These are phyloP conservation scores for Chaetodon auriga DNA, from an alignment of 2,113 vertebrate genomes.

Conservation along the genomic window DNA sequence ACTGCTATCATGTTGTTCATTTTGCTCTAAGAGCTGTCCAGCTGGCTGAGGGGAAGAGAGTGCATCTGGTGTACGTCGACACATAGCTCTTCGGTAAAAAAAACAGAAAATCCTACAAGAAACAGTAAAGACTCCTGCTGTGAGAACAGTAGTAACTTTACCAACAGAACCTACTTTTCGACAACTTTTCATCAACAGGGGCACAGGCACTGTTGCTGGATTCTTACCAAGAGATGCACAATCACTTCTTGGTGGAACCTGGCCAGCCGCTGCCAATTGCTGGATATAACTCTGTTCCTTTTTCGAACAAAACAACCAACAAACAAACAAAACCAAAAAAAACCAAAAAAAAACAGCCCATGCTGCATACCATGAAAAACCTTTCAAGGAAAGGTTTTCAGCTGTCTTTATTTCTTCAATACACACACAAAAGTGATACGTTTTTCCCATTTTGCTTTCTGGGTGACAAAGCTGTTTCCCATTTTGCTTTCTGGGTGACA, in stretches of 20 bases:
- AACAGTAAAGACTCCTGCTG: slow-evolving; percentile 3
- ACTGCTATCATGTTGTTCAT: slow-evolving; percentile 8
- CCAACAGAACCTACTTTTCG: slow-evolving; percentile 10
- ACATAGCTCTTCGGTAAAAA: slow-evolving; percentile 6
- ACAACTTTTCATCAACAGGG: neutral
- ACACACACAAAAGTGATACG: neutral
- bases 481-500: neutral
- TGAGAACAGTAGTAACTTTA: slow-evolving; percentile 3
- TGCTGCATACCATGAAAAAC: neutral
- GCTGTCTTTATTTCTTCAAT: neutral
- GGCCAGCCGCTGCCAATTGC: neutral
- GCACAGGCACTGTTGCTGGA: neutral
- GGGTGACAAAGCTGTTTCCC: neutral
- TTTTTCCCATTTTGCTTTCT: neutral
- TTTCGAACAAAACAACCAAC: neutral
- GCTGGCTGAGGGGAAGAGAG: slow-evolving; percentile 13
- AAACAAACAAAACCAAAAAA: no score
- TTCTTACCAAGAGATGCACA: neutral
- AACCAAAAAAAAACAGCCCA: neutral
- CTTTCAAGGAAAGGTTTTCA: neutral
- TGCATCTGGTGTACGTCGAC: neutral
- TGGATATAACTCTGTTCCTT: neutral
- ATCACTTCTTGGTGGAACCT: neutral
- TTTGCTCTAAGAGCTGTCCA: neutral
- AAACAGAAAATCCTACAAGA: neutral